These are phyloP conservation scores for Xiphias gladius DNA, from an alignment of 2,113 vertebrate species.

Conservation along the genomic window DNA sequence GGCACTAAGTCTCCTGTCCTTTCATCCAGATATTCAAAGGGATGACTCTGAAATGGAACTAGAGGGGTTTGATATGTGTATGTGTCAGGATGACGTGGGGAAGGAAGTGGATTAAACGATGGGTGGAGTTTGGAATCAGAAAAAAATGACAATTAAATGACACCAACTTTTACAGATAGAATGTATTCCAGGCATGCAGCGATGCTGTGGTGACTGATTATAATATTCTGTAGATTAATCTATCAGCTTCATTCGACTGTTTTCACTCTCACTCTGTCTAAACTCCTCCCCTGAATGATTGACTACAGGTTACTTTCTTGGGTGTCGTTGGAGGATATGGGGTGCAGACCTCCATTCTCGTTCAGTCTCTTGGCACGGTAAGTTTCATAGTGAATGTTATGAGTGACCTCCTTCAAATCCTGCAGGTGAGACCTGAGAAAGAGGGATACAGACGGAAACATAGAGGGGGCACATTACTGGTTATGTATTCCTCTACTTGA, in stretches of 20 bases:
- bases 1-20: constrained; percentile 44
- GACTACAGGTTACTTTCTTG: constrained; percentile 93
- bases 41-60: constrained; percentile 16
- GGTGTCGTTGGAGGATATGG: constrained; percentile 88
- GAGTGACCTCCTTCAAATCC: constrained; percentile 98
- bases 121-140: constrained; percentile 8
- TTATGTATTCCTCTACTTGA: background rate
- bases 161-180: constrained; percentile 60
- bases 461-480: background rate
- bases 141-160: constrained; percentile 41
- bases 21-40: constrained; percentile 29
- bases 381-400: constrained; percentile 98
- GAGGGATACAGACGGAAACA: background rate
- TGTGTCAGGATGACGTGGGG: background rate
- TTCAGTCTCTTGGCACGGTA: constrained; percentile 96
- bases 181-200: constrained; percentile 73
- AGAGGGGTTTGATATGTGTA: constrained; percentile 39
- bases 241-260: constrained; percentile 48
- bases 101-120: constrained; percentile 1
- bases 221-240: constrained; percentile 42
- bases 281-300: background rate
- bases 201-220: constrained; percentile 53
- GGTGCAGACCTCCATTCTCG: constrained; percentile 94
- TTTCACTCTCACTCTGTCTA: constrained; percentile 31
- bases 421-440: constrained; percentile 93